Evolutionary conservation across 2,888 invertebrate species (phyloP), one percentile per base, ranked within the genome.

Genomic region (Meteorus colon): DNA sequence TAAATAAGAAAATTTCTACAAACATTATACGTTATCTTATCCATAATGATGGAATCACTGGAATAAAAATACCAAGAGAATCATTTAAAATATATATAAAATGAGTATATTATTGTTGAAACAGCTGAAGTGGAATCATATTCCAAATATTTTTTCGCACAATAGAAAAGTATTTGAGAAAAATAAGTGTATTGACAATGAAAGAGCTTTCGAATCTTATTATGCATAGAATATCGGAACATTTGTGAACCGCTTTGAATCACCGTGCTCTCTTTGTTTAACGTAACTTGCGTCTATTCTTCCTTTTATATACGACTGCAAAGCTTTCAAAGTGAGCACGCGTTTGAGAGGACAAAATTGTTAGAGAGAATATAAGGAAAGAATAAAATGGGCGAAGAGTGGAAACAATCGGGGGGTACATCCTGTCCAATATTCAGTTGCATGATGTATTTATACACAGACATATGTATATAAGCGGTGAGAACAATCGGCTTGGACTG

Each of bases 261-360:
- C n/a, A 48, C 14, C 10, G 16, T 65, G 37, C 4, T 29, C 63
- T 37, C 29, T 34, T 65, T 37, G 10, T 65, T n/a, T 29, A n/a
- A 6, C 10, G 14, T 14, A 4, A n/a, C n/a, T 48, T n/a, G n/a
- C 14, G 48, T 48, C 29, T 65, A 65, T 65, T 65, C 37, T 65
- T n/a, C 16, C n/a, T 10, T 31, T 1, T 5, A 19, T 19, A 55
- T 4, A 48, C 6, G n/a, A n/a, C 55, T 24, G 4, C n/a, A n/a
- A 55, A 55, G 55, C 70, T 70, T 70, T 70, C n/a, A 34, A 37
- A 70, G 70, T 70, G 55, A 55, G 59, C 55, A 41, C 41, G 8
- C 41, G 37, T 55, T 59, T 24, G 37, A 37, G 41, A 24, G 41
- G 29, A 8, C 1, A 37, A 16, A 16, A 65, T 37, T 34, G 65